phyloP scores from a whole-genome alignment of 30 jellyfish, hydroid and myxozoan genomes.

The Aurelia sp. region DNA sequence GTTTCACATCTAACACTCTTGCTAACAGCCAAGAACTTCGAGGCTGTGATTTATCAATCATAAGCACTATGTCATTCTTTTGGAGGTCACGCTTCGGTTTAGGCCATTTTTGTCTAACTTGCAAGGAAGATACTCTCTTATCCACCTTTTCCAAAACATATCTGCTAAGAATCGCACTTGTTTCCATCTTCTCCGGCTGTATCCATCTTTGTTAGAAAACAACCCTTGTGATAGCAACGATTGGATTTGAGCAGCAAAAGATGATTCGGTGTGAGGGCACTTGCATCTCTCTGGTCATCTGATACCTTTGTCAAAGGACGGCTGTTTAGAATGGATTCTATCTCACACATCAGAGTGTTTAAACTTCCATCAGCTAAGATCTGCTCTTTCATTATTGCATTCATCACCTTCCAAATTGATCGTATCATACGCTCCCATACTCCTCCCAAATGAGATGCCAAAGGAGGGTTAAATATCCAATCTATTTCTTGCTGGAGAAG shows the following conservation, averaged over 20 bases:
- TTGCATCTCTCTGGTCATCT: conserved; percentile 53
- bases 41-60: conserved; percentile 2
- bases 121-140: no score
- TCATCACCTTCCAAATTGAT: conserved; percentile 33
- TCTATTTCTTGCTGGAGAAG: conserved; percentile 19
- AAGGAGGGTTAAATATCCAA: conserved; percentile 78
- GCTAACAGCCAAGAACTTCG: conserved; percentile 48
- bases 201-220: not conserved
- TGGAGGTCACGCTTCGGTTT: not conserved
- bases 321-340: conserved; percentile 55
- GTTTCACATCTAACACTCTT: not conserved
- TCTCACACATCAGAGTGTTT: no score
- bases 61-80: conserved; percentile 16
- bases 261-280: conserved; percentile 71
- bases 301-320: conserved; percentile 62
- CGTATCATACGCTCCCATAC: no score
- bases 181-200: no score
- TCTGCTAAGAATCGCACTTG: no score
- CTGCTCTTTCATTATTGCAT: conserved; percentile 27
- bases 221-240: conserved; percentile 5
- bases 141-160: no score
- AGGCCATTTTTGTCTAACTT: conserved; percentile 23
- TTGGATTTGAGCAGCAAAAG: no score
- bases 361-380: no score
- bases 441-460: no score